Conservation (phyloP, 2,113 vertebrate genomes). For the Halcyon senegalensis region DNA sequence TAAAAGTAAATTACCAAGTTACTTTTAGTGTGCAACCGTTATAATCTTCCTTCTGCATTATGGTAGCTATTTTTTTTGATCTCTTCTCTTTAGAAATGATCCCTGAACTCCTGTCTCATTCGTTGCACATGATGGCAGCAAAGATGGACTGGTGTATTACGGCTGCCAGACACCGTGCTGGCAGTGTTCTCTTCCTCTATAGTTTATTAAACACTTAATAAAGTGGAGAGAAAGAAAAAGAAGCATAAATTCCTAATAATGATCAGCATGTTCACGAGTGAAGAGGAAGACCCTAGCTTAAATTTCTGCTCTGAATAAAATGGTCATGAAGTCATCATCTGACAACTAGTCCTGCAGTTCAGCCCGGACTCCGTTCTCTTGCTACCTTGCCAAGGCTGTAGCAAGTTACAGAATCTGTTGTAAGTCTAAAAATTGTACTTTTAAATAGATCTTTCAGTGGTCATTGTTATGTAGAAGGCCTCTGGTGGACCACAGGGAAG, state of each 20-base stretch:
- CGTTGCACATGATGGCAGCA: neutral
- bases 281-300: neutral
- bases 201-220: neutral
- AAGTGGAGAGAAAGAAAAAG: neutral
- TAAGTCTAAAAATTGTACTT: neutral
- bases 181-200: neutral
- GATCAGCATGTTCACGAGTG: neutral
- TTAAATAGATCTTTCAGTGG: neutral
- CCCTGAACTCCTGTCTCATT: neutral
- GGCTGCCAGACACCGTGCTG: neutral
- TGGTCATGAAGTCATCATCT: neutral
- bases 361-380: neutral
- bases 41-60: neutral
- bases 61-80: neutral
- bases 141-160: neutral
- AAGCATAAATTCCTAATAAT: neutral
- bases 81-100: neutral
- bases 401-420: neutral
- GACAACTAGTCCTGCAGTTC: neutral
- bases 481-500: neutral
- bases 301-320: neutral
- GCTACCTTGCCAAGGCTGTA: neutral
- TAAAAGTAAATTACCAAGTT: neutral
- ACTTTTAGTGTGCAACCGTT: neutral
- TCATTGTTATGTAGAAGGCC: neutral